Evolutionary conservation across 1,140 invertebrate genomes (phyloP), one percentile per base, ranked within the genome.

Genomic region (Octopus sinensis): DNA sequence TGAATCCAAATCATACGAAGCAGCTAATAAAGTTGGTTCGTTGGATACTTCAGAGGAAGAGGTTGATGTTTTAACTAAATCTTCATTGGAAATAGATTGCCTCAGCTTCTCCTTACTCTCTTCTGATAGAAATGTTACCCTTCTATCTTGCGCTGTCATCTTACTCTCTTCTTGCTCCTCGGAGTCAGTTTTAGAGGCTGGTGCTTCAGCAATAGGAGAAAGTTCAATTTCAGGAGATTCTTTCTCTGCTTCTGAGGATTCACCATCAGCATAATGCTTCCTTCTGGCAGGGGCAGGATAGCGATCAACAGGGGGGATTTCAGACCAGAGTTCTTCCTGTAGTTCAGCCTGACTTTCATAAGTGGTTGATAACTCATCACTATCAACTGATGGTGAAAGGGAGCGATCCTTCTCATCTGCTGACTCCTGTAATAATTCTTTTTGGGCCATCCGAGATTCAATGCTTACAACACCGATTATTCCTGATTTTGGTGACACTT

Each of bases 1-100:
- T 68, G 88, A 88, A 78, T 91, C 90, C 12, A 91, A 82, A 56
- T 91, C 90, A 86, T 91, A 91, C 5, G 89, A 90, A 51, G 90
- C 90, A 54, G 90, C 89, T 54, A 91, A 81, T 9, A 90, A 80
- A 73, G 89, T 90, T 51, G 90, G 90, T 80, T 91, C 90, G 78
- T 87, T 84, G 4, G 86, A 86, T 43, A 85, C 85, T 80, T 90
- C 89, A 56, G 89, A 90, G 43, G 89, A 90, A 17, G 89, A 90
- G 13, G 89, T 88, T 10, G 89, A 91, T 62, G 87, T 87, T 80
- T 90, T 89, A 17, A 87, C 84, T 9, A 88, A 83, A 75, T 90
- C 89, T 83, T 90, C 90, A 85, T 86, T 87, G 4, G 88, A 87
- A 43, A 85, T 80, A 43, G 88, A 88, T 10, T 81, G 82, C 84